Evolutionary conservation across 2,888 invertebrate species (phyloP), one percentile per base, ranked within the genome.

Genomic region (Hyles lineata): DNA sequence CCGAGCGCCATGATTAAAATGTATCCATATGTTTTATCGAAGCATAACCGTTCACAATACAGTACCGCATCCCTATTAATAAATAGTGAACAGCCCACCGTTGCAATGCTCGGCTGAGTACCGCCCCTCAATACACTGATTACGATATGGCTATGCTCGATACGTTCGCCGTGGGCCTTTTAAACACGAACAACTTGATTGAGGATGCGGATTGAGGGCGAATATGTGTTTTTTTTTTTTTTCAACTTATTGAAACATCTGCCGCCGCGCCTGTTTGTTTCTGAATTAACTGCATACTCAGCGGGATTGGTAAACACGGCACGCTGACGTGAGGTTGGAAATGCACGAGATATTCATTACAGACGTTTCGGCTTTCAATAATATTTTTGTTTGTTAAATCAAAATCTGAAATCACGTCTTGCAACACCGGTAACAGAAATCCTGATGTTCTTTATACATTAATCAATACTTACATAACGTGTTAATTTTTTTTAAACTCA

Each of bases 111-210:
- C 76, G 82, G 80, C 82, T 84, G 87, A 83, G 81, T 83, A 79
- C 79, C 75, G 74, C 74, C 82, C 81, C 83, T 86, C 86, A 83
- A 84, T 87, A 83, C 84, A 80, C 83, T 83, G 86, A 87, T 87
- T 83, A 86, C 84, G 79, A 79, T 80, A 76, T 70, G 76, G 73
- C 76, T 71, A 74, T 72, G 72, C 71, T 25, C 70, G 67, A 60
- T 67, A 72, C 72, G n/a, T 55, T 74, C 78, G 74, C 77, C 75
- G 71, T 78, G 78, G 79, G 80, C 75, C 76, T 76, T 80, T 74
- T 73, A 76, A 79, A 76, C 77, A 73, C 76, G 78, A 62, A 35
- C 55, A 72, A 63, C 23, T 21, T 63, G 63, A 72, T 25, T 35
- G 63, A 43, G 67, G 43, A 58, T 35, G n/a, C 25, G 55, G 58